Conservation (phyloP, 2,888 invertebrate genomes). For the Doris montereyensis region DNA sequence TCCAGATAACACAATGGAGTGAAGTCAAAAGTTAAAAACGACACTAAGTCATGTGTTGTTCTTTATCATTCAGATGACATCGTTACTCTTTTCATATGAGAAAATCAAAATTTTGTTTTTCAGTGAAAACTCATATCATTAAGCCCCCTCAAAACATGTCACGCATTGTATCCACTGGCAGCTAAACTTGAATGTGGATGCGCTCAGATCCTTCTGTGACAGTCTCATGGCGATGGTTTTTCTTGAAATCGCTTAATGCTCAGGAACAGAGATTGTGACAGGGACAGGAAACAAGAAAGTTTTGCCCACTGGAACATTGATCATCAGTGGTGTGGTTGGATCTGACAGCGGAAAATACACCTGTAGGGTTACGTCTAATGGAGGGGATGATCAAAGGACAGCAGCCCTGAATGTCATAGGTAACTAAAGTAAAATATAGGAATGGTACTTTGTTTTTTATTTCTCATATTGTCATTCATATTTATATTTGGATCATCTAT, state of each 20-base stretch:
- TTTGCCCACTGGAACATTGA: conserved; percentile 83
- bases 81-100: too few relatives aligned
- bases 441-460: background rate
- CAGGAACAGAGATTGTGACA: conserved; percentile 18
- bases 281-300: conserved; percentile 47
- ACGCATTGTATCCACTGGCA: conserved; percentile 91
- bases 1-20: too few relatives aligned
- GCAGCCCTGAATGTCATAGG: conserved; percentile 88
- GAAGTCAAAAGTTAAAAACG: too few relatives aligned
- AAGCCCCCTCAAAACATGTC: conserved; percentile 92
- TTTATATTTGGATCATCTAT: too few relatives aligned
- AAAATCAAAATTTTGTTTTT: too few relatives aligned
- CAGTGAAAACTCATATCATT: conserved; percentile 94
- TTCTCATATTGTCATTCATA: background rate
- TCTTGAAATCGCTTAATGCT: conserved; percentile 44
- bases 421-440: conserved; percentile 52
- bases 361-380: conserved; percentile 88
- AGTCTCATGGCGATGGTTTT: conserved; percentile 64
- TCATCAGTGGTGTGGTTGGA: conserved; percentile 77
- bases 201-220: conserved; percentile 85
- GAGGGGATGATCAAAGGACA: conserved; percentile 92
- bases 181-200: conserved; percentile 95
- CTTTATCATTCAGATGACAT: too few relatives aligned
- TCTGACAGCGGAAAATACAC: conserved; percentile 95
- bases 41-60: too few relatives aligned